Base-by-base conservation (phyloP, 2,888 invertebrate species). In the Stramonita haemastoma region DNA sequence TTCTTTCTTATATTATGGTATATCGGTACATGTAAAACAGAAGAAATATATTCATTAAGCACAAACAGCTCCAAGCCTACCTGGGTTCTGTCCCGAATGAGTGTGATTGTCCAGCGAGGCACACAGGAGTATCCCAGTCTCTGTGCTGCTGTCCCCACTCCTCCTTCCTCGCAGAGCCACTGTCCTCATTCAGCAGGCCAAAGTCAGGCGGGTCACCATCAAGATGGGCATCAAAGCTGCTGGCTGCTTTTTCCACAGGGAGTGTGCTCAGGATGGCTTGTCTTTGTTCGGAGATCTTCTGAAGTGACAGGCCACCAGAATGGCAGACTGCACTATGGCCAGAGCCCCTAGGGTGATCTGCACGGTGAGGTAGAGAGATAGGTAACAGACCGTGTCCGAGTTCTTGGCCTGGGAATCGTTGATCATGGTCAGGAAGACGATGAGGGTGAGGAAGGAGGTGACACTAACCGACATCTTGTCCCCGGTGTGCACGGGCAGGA, bases 401-500 rank as follows among this genome's bases (percentile, higher is more conserved):
- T 87, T 87, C 34, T 46, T 87, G 56, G 87, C 66, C 73, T 77
- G 46, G 56, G 34, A 29, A 19, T 87, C 87, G 56, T 46, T 77
- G 77, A 87, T 77, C n/a, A 77, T 8, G 29, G 87, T 77, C 87
- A 87, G n/a, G 73, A 87, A 87, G 56, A 87, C 87, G 36, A 15
- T 34, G 70, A 87, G 73, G 26, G 87, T 87, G 34, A 87, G 87
- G 73, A 87, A 87, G 77, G 87, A 56, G 77, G 87, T 87, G 77
- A 87, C 66, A 32, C 87, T 79, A 4, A 87, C 87, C 19, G 77
- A 73, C 87, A 87, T 87, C 79, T 87, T 87, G 29, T 87, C 87
- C 15, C 87, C 87, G 15, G n/a, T 46, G 46, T 77, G 29, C 29
- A 87, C 73, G 29, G 87, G 87, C 87, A 87, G 29, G 2, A 77